phyloP scores from a whole-genome alignment of 2,113 vertebrate genomes.

The Peromyscus californicus region DNA sequence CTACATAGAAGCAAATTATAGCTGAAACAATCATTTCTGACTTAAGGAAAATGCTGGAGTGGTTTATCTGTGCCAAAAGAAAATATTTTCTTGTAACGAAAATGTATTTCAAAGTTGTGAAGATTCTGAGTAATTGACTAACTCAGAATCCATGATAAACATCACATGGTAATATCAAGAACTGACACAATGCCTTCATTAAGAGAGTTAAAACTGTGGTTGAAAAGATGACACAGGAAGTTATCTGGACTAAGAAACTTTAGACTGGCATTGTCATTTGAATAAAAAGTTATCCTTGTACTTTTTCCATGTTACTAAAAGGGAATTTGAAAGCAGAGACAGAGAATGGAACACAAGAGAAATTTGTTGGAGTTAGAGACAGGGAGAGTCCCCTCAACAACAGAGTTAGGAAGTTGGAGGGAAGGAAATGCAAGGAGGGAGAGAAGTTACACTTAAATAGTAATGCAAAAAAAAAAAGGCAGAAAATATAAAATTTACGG shows the following conservation, averaged over 20 bases:
- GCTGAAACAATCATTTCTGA: conserved; percentile 75
- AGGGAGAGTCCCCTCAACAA: not conserved
- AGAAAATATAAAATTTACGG: too few species aligned
- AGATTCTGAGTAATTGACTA: conserved; percentile 57
- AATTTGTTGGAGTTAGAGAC: not conserved
- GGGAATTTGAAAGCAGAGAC: not conserved
- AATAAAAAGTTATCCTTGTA: not conserved
- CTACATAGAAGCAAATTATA: conserved; percentile 47
- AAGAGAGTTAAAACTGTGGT: not conserved
- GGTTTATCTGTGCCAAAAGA: conserved; percentile 60
- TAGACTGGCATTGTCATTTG: not conserved
- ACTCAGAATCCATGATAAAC: not conserved
- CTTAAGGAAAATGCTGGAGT: conserved; percentile 69
- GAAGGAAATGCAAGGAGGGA: not conserved
- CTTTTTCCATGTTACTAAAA: not conserved
- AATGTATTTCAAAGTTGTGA: conserved; percentile 51
- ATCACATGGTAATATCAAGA: not conserved
- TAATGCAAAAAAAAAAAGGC: too few species aligned
- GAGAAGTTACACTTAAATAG: not conserved
- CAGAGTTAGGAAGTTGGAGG: not conserved
- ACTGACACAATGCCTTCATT: not conserved
- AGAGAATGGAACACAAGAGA: not conserved
- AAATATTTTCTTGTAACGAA: conserved; percentile 73
- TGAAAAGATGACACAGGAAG: not conserved
- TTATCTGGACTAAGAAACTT: too few species aligned